Percentiles rank a stretch among this genome's conserved stretches.
phyloP scores from a whole-genome alignment of 2,888 invertebrate genomes.

The Elegia similella region DNA sequence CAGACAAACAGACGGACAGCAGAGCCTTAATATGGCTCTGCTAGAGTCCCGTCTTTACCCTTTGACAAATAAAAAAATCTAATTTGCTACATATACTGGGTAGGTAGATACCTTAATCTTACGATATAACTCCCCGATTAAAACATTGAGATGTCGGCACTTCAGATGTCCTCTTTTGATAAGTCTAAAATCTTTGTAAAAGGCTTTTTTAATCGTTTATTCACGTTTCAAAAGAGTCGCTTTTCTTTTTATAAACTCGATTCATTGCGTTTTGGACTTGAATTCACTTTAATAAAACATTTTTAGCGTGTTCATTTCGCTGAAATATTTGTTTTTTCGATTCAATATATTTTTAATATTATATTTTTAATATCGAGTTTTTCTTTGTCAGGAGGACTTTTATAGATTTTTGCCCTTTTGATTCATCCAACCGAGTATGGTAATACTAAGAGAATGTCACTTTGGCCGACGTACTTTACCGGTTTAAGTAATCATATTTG shows the following conservation, averaged over 20 bases:
- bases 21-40: too few relatives aligned
- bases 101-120: slow-evolving; percentile 19
- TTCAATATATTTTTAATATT: neutral
- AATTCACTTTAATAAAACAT: neutral
- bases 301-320: neutral
- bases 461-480: too few relatives aligned
- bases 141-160: slow-evolving; percentile 40
- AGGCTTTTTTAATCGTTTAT: slow-evolving; percentile 19
- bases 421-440: neutral
- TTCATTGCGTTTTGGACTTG: neutral
- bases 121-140: slow-evolving; percentile 46
- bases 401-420: neutral
- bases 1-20: too few relatives aligned
- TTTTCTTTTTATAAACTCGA: slow-evolving; percentile 2
- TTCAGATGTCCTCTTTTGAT: slow-evolving; percentile 32
- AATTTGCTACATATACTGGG: neutral
- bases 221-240: neutral
- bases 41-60: too few relatives aligned
- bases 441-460: too few relatives aligned
- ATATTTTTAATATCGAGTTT: neutral
- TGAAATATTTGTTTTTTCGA: neutral
- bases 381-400: neutral
- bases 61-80: too few relatives aligned
- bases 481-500: too few relatives aligned
- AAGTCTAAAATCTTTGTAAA: slow-evolving; percentile 21